Conservation (phyloP, 2,113 vertebrate genomes). For the Trinectes maculatus region DNA sequence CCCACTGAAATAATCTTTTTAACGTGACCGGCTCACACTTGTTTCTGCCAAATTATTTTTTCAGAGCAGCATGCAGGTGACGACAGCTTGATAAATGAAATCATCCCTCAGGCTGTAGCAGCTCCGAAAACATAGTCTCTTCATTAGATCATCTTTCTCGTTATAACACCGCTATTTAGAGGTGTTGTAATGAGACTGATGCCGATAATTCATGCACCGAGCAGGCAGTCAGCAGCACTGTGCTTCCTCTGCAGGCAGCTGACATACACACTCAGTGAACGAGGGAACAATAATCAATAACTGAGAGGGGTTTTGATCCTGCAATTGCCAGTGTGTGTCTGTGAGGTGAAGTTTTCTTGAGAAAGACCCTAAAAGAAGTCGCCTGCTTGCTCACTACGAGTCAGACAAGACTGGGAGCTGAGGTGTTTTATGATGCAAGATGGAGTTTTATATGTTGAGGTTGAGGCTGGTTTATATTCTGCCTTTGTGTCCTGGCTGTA, state of each 20-base stretch:
- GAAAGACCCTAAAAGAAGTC: not conserved
- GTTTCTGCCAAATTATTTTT: constrained; percentile 63
- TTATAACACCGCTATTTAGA: constrained; percentile 55
- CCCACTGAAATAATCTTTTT: constrained; percentile 46
- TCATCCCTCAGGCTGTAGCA: constrained; percentile 28
- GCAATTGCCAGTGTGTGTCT: constrained; percentile 21
- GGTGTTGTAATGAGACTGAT: constrained; percentile 38
- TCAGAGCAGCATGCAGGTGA: constrained; percentile 51
- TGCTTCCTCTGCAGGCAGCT: constrained; percentile 32
- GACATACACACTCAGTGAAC: constrained; percentile 22
- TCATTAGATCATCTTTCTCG: constrained; percentile 58
- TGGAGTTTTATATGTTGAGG: too few relatives aligned
- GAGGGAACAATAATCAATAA: constrained; percentile 42
- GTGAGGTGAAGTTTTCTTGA: not conserved
- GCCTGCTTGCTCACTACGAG: not conserved
- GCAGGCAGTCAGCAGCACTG: constrained; percentile 9
- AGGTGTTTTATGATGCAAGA: not conserved
- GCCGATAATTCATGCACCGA: constrained; percentile 49
- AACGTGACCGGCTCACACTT: constrained; percentile 28
- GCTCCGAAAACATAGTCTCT: constrained; percentile 45
- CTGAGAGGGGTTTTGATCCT: constrained; percentile 41
- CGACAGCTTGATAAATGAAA: constrained; percentile 65
- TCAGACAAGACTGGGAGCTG: not conserved
- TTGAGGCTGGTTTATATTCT: not conserved
- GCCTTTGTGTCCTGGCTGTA: too few relatives aligned